Conservation (phyloP, 2,888 invertebrate species). For the Desoria tigrina region DNA sequence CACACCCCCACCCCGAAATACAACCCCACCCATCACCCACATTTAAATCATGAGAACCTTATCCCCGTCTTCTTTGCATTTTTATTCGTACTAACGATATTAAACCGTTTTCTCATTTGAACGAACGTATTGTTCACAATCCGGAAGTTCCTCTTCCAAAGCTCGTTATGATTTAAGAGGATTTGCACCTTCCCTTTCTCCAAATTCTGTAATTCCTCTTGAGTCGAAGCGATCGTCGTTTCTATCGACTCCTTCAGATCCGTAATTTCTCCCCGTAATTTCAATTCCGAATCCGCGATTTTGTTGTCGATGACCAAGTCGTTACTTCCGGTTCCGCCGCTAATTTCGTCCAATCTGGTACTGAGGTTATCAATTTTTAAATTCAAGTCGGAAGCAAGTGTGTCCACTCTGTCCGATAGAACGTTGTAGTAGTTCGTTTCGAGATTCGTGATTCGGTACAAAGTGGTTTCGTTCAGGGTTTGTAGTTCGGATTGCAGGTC, state of each 20-base stretch:
- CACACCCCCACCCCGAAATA: no score
- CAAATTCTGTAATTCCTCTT: no score
- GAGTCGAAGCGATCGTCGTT: background rate
- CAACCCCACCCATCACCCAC: no score
- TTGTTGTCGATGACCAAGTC: background rate
- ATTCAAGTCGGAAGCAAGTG: background rate
- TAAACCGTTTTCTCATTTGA: background rate
- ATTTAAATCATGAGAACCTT: no score
- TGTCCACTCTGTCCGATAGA: background rate
- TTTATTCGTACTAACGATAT: no score
- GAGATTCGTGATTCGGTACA: background rate
- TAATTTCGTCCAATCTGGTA: background rate
- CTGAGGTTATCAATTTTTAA: background rate
- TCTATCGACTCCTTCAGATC: background rate
- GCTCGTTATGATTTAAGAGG: background rate
- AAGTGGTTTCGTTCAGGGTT: background rate
- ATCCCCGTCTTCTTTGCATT: no score
- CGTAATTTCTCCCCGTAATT: background rate
- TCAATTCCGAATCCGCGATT: background rate
- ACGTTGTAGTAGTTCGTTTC: constrained; percentile 3
- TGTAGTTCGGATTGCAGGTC: background rate
- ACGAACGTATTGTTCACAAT: background rate
- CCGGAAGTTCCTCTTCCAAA: constrained; percentile 1
- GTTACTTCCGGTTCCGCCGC: no score
- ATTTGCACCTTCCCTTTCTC: background rate